A percentile compares a stretch with the other conserved stretches of the same genome.
Conservation (phyloP, 2,797 vertebrate genomes). For the Limnodromus scolopaceus region DNA sequence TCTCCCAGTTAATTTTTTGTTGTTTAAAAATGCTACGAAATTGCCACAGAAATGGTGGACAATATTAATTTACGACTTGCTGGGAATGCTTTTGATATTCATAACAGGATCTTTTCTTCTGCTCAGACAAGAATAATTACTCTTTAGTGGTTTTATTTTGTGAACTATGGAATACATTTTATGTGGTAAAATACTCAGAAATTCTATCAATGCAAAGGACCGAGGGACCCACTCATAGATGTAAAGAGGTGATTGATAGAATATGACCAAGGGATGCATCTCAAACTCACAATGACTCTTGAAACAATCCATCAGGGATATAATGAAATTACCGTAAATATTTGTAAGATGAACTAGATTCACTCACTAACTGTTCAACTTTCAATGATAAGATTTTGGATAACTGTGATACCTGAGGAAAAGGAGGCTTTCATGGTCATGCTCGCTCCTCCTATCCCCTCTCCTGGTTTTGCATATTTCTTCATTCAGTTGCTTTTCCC, state of each 20-base stretch:
- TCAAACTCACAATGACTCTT: neutral
- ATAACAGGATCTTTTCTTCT: neutral
- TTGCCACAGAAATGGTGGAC: neutral
- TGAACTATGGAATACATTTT: neutral
- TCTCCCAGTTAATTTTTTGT: neutral
- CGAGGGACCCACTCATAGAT: accelerated
- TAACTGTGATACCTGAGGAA: neutral
- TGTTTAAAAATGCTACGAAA: neutral
- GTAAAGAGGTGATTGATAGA: neutral
- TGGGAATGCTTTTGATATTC: neutral
- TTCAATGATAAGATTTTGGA: neutral
- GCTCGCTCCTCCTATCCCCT: neutral
- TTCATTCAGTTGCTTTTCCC: neutral
- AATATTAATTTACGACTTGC: neutral
- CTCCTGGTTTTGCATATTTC: neutral
- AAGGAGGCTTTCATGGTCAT: neutral
- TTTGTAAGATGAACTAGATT: neutral
- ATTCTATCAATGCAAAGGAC: neutral
- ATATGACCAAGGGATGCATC: neutral
- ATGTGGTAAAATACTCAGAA: neutral
- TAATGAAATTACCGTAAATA: neutral
- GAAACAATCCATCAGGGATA: neutral
- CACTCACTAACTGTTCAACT: neutral
- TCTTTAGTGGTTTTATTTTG: neutral
- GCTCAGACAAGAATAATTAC: neutral